Percentiles rank a stretch among this genome's conserved stretches.
These are phyloP conservation scores for Emberiza fucata DNA, from an alignment of 2,113 vertebrate species.

Conservation along the genomic window DNA sequence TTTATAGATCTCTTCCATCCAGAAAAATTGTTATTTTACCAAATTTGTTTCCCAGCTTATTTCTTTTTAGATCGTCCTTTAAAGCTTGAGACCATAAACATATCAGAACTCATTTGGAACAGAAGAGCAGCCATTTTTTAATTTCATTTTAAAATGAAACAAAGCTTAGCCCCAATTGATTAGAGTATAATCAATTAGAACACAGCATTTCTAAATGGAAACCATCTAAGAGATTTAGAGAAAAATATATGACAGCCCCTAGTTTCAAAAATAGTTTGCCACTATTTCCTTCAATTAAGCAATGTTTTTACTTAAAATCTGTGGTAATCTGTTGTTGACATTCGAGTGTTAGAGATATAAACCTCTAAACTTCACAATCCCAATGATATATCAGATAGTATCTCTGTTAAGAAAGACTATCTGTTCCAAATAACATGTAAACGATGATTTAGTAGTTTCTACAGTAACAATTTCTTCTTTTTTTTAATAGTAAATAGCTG, in stretches of 20 bases:
- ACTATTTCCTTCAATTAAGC: not conserved
- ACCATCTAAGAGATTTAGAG: not conserved
- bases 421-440: slow-evolving; percentile 15
- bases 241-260: not conserved
- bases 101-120: not conserved
- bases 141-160: not conserved
- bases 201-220: not conserved
- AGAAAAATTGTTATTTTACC: not conserved
- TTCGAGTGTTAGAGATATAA: slow-evolving; percentile 14
- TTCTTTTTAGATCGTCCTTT: not conserved
- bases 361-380: slow-evolving; percentile 22
- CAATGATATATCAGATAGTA: not conserved
- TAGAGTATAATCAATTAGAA: not conserved
- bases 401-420: slow-evolving; percentile 23
- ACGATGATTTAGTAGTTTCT: slow-evolving; percentile 59
- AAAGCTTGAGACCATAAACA: not conserved
- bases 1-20: not conserved
- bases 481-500: slow-evolving; percentile 55
- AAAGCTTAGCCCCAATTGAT: not conserved
- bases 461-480: slow-evolving; percentile 53
- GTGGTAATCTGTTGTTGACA: not conserved
- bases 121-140: not conserved
- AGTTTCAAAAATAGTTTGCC: not conserved
- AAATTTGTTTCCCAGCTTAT: not conserved
- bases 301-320: not conserved